These are phyloP conservation scores for Phainopepla nitens DNA, from an alignment of 2,113 vertebrate species.

Conservation along the genomic window DNA sequence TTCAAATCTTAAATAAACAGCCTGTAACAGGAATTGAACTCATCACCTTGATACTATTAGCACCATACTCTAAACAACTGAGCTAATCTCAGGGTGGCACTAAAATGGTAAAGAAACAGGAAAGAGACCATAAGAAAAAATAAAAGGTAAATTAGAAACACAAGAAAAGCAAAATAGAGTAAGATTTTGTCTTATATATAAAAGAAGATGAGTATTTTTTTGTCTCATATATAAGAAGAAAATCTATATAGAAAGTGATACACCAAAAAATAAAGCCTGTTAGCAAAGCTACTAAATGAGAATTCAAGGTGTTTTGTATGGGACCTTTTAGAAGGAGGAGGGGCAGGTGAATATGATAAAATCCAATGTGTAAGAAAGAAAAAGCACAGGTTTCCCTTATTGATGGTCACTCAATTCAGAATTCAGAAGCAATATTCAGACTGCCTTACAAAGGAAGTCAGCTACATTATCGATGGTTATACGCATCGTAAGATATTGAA, in stretches of 20 bases:
- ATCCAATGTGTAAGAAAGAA: background rate
- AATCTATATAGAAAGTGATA: background rate
- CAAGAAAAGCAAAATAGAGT: background rate
- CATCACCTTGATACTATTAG: background rate
- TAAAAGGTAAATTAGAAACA: background rate
- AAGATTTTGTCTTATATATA: background rate
- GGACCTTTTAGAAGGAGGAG: fast-evolving
- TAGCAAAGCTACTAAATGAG: background rate
- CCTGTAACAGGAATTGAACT: background rate
- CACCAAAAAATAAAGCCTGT: background rate
- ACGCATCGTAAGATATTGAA: background rate
- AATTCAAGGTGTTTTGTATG: background rate
- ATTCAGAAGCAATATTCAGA: background rate
- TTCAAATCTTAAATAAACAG: background rate
- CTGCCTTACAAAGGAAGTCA: background rate
- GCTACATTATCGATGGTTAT: background rate
- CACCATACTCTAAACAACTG: too few relatives aligned
- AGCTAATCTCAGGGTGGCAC: background rate
- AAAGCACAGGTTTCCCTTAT: background rate
- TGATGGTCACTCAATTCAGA: background rate
- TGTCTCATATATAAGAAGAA: background rate
- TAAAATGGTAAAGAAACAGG: background rate
- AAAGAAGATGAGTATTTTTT: fast-evolving
- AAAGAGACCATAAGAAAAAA: background rate
- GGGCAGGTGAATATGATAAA: fast-evolving